Conservation (phyloP, 1,140 invertebrate genomes). For the Cyrtorhinus lividipennis region DNA sequence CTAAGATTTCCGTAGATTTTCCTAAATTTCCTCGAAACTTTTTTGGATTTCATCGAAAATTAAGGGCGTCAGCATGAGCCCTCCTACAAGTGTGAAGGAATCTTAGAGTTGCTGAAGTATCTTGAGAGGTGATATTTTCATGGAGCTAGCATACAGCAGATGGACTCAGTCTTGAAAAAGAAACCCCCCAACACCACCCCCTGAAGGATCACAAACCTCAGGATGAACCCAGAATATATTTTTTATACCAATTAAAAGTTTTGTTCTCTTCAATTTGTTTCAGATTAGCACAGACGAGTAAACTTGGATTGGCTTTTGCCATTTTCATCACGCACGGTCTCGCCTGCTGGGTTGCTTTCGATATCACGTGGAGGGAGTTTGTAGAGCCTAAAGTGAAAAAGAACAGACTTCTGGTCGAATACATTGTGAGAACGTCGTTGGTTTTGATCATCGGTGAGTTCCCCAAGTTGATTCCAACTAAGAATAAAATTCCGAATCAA, state of each 20-base stretch:
- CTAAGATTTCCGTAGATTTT: too few species aligned
- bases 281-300: conserved; percentile 56
- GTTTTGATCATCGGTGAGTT: conserved; percentile 66
- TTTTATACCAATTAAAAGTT: not conserved
- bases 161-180: too few species aligned
- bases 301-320: conserved; percentile 58
- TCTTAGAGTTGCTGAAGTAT: too few species aligned
- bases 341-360: conserved; percentile 78
- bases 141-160: too few species aligned
- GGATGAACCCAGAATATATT: not conserved
- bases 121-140: too few species aligned
- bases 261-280: too few species aligned
- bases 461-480: not conserved
- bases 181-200: too few species aligned
- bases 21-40: not conserved
- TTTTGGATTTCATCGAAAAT: too few species aligned
- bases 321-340: conserved; percentile 74
- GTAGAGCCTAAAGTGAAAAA: conserved; percentile 30
- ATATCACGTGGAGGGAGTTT: conserved; percentile 68
- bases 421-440: conserved; percentile 45
- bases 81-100: not conserved
- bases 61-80: not conserved
- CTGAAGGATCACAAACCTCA: too few species aligned
- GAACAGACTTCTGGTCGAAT: conserved; percentile 43
- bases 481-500: not conserved